Conservation (phyloP, 2,888 invertebrate species). For the Lagria hirta region DNA sequence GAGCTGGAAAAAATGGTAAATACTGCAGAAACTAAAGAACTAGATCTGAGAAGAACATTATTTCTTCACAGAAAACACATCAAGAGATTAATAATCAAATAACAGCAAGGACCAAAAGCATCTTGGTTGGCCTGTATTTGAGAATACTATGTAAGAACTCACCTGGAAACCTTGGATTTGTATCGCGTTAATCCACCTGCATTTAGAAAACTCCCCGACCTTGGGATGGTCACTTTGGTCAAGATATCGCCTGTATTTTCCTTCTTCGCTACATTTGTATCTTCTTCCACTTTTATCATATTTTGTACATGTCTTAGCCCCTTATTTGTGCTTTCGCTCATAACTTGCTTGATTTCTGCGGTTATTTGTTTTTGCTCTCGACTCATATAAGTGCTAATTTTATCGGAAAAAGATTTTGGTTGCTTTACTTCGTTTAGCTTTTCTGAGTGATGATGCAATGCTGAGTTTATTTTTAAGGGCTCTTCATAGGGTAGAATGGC, state of each 20-base stretch:
- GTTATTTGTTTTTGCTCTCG: conserved; percentile 57
- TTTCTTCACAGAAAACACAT: no score
- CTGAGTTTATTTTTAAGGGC: conserved; percentile 31
- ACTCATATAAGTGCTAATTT: conserved; percentile 56
- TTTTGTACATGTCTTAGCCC: conserved; percentile 56
- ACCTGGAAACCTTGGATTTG: conserved; percentile 71
- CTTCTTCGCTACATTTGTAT: conserved; percentile 47
- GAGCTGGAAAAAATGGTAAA: no score
- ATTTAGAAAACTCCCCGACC: conserved; percentile 83
- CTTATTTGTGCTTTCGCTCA: conserved; percentile 47
- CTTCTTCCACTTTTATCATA: conserved; percentile 45
- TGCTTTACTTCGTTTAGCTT: conserved; percentile 61
- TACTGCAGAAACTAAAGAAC: no score
- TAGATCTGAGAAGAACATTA: no score
- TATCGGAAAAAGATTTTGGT: conserved; percentile 58
- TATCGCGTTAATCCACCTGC: conserved; percentile 76
- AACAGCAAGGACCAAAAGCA: conserved; percentile 3
- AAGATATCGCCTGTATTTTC: conserved; percentile 76
- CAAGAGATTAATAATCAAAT: neutral
- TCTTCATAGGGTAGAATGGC: conserved; percentile 53
- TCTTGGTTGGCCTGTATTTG: neutral
- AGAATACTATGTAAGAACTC: no score
- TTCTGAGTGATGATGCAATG: no score
- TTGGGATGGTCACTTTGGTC: conserved; percentile 83
- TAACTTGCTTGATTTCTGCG: conserved; percentile 54